These are phyloP conservation scores for Rhagium mordax DNA, from an alignment of 2,888 invertebrate genomes.

Conservation along the genomic window DNA sequence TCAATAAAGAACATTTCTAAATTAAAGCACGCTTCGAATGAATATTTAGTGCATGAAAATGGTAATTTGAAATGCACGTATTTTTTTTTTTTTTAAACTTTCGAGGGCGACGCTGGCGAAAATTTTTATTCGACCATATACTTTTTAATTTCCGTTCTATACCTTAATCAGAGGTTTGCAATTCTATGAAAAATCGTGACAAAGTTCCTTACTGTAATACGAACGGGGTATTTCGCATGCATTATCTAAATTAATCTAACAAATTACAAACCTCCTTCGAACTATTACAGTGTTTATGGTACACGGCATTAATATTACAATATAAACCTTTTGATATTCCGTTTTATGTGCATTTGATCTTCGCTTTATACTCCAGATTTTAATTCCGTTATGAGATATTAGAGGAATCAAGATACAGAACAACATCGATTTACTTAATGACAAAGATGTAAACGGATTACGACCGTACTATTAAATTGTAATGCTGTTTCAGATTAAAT, in stretches of 20 bases:
- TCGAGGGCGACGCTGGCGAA: neutral
- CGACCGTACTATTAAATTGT: constrained; percentile 52
- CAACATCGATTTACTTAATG: constrained; percentile 51
- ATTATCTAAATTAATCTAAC: constrained; percentile 66
- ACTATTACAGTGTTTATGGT: constrained; percentile 63
- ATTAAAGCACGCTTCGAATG: neutral
- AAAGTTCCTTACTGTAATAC: constrained; percentile 43
- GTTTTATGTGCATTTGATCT: constrained; percentile 59
- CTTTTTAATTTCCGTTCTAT: neutral
- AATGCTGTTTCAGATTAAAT: neutral
- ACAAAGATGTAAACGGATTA: constrained; percentile 57
- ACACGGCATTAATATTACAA: constrained; percentile 61
- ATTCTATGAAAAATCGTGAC: constrained; percentile 45
- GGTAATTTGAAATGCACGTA: neutral
- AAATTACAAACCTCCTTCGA: constrained; percentile 60
- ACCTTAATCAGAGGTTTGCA: neutral
- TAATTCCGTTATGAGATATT: constrained; percentile 56
- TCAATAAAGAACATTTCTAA: neutral
- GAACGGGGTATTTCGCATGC: constrained; percentile 57
- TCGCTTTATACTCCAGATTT: constrained; percentile 58
- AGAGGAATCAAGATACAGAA: constrained; percentile 51
- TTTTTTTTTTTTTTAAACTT: neutral
- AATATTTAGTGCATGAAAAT: neutral
- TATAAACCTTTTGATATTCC: constrained; percentile 64
- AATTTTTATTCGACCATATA: neutral